These are phyloP conservation scores for Scaeva pyrastri DNA, from an alignment of 2,888 invertebrate genomes.

Conservation along the genomic window DNA sequence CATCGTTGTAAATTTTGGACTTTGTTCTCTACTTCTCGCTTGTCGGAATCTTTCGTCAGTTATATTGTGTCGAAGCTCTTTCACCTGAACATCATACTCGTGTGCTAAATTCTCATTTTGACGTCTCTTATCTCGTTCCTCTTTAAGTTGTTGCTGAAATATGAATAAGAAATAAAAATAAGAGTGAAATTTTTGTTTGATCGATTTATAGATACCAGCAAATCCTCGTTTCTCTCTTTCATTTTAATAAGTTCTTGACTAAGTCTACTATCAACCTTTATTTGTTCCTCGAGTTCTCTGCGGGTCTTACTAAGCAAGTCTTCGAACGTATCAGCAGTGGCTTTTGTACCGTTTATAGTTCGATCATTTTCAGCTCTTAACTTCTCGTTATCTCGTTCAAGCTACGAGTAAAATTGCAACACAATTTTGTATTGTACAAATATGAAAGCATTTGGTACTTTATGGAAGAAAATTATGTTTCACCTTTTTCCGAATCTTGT, in stretches of 20 bases:
- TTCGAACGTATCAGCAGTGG: constrained; percentile 85
- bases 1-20: constrained; percentile 63
- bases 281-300: constrained; percentile 85
- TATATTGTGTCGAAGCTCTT: constrained; percentile 81
- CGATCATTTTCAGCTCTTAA: constrained; percentile 81
- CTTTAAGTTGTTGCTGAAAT: constrained; percentile 79
- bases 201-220: constrained; percentile 78
- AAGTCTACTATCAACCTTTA: constrained; percentile 79
- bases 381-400: constrained; percentile 84
- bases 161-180: neutral
- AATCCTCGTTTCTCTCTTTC: constrained; percentile 78
- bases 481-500: constrained; percentile 81
- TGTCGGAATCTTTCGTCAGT: constrained; percentile 82
- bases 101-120: constrained; percentile 80
- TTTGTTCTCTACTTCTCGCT: constrained; percentile 79
- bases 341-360: constrained; percentile 78
- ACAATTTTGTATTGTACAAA: too few relatives aligned
- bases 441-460: too few relatives aligned
- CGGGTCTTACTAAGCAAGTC: constrained; percentile 85
- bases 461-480: too few relatives aligned
- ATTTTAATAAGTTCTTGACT: constrained; percentile 81
- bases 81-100: constrained; percentile 81
- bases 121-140: constrained; percentile 79
- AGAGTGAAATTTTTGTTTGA: neutral
- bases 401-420: constrained; percentile 83